Base-by-base conservation (phyloP, 2,113 vertebrate genomes). In the Pomatorhinus ruficollis region DNA sequence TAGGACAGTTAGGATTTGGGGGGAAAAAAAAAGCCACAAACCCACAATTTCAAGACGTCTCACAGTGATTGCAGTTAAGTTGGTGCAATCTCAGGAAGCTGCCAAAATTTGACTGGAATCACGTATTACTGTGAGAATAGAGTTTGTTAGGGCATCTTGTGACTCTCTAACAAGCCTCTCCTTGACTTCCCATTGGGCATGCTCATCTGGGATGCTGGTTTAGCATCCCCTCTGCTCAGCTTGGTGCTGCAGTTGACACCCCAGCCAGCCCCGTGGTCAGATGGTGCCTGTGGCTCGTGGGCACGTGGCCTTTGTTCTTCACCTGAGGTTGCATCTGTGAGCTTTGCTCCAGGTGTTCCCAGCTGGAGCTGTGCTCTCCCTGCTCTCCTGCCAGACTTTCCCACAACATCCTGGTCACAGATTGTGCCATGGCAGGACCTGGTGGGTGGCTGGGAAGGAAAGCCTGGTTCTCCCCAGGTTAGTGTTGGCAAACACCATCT, bases 301-400 rank as follows among this genome's bases (percentile, higher is more conserved):
- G 74, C 83, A 66, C 42, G 5, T 0, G 18, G 78, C 61, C 81
- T 91, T 71, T 85, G 69, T 37, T 93, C 87, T 60, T 82, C 6
- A 0, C 60, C 17, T 5, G 18, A 22, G 42, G 35, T 44, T 75
- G 74, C 40, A 6, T 7, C 31, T 8, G 3, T 4, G 9, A 65
- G 47, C 42, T 93, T 71, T 9, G 64, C 96, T 87, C 76, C 84
- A 39, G 96, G 93, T 94, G 77, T 71, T 96, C 83, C 77, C 77
- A 95, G 87, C 27, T 88, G 88, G 60, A 75, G 85, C 80, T 44
- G 20, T 4, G 1, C 45, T 72, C 31, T 16, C 89, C 77, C 71
- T 81, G 0, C 60, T 89, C 39, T 52, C 42, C 70, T 91, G 90
- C 77, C 93, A 89, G 90, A 3, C 78, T 68, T 87, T 79, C 78